A percentile compares a stretch with the other conserved stretches of the same genome.
Evolutionary conservation across 2,797 vertebrate genomes (phyloP).

Genomic region (Myotis findleyi): DNA sequence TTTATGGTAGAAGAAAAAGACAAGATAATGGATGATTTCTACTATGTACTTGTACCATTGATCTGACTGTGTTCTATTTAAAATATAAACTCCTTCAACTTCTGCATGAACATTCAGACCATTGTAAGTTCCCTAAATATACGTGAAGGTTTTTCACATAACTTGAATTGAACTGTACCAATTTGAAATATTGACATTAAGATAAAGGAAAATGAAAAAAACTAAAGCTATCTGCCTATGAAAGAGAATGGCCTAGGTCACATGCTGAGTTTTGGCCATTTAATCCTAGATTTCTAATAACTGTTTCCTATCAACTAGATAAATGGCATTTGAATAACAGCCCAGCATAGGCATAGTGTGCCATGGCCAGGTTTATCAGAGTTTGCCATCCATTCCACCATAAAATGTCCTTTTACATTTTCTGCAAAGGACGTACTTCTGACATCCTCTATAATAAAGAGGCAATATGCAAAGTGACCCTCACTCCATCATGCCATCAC

Average conservation of each 20-base stretch:
- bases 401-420: not conserved
- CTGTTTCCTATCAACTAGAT: not conserved
- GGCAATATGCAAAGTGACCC: too few species aligned
- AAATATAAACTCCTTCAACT: conserved; percentile 6
- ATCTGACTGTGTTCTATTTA: conserved; percentile 21
- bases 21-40: conserved; percentile 54
- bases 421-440: not conserved
- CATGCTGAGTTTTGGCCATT: not conserved
- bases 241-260: not conserved
- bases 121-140: not conserved
- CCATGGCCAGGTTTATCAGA: not conserved
- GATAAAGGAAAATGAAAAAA: not conserved
- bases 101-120: conserved; percentile 2
- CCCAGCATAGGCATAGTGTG: accelerated
- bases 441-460: too few species aligned
- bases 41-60: not conserved
- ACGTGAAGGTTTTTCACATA: not conserved
- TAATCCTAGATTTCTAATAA: not conserved
- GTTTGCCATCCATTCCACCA: not conserved
- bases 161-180: not conserved
- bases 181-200: not conserved
- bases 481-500: too few species aligned
- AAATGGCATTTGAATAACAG: not conserved
- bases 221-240: not conserved
- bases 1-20: conserved; percentile 21